Base-by-base conservation (phyloP, 37 sponge, comb jelly and placozoan species). In the Spongia lamella region DNA sequence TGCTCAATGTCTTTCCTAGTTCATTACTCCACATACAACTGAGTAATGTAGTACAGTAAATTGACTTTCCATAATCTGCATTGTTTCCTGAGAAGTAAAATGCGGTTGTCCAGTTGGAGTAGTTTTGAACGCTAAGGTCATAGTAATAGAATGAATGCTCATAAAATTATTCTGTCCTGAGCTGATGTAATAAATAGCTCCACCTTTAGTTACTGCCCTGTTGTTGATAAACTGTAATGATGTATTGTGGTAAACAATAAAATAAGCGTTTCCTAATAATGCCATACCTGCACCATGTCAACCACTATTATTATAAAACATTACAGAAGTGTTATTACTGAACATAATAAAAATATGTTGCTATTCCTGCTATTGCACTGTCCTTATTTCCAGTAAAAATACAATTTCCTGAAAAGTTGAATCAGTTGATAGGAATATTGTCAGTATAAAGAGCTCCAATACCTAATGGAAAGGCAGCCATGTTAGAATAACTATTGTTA, bases 401-500 rank as follows among this genome's bases (percentile, higher is more conserved):
- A 1, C 29, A 19, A 27, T 15, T 49, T 32, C 38, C 68, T 35
- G 15, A 16, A 39, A 82, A 73, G 3, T 31, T n/a, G n/a, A n/a
- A n/a, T n/a, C n/a, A n/a, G n/a, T n/a, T 13, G 1, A 82, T 13
- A 32, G 73, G 66, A 34, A 82, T 53, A 20, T 73, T 73, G 49
- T 82, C 82, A 55, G 82, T 64, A 67, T 73, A 82, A 19, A 82
- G 22, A 26, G 83, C 37, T 25, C 83, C 83, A 52, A 65, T 55
- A 9, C 83, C 83, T 31, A 56, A 22, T 36, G 64, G 56, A 63
- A 25, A 39, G 7, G 54, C 51, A 19, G 17, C 2, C 19, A 33
- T 7, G 14, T 9, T 27, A 27, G 75, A 22, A 24, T 63, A 53
- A 26, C 21, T 26, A 15, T 50, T 30, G 36, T 14, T 25, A 37